Base-by-base conservation (phyloP, 1,140 invertebrate species). In the Saccostrea glomerata region DNA sequence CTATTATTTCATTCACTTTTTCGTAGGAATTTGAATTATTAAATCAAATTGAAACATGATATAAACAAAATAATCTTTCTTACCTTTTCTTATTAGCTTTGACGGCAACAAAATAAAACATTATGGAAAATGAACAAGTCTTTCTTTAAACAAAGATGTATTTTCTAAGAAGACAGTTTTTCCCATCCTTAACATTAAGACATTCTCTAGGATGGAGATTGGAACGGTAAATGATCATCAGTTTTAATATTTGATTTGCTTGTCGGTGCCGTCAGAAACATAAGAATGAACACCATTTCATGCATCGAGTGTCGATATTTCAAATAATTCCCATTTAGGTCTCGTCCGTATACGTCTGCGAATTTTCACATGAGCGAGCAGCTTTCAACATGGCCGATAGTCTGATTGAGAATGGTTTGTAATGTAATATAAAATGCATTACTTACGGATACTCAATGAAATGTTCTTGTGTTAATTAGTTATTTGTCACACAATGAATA, bases 351-450 rank as follows among this genome's bases (percentile, higher is more conserved):
- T 30, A 77, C 30, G 23, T 25, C 70, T 77, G 30, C 36, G 23
- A 30, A 77, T 77, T 25, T 77, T 77, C 70, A 77, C 70, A 77
- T 77, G 70, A 77, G 70, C 70, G 70, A 77, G 25, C 30, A 36
- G 70, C 70, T 77, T 77, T 77, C 70, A 77, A 2, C 25, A 25
- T 77, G 70, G 30, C 25, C 23, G 15, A 77, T 77, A 30, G 25
- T 30, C 30, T 77, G 70, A 77, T 77, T 36, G 23, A 36, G 30
- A 77, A 77, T 17, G 25, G 25, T 36, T 77, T 5, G 11, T 77
- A 30, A 25, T 77, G 23, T 36, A 77, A 40, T 77, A 77, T 25
- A 77, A 77, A 77, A 77, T 36, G 70, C 70, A 77, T 30, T 77
- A 36, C n/a, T 73, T 77, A 36, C 25, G 70, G 25, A 36, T 25